Conservation (phyloP, 2,888 invertebrate species). For the Girardia tigrina region DNA sequence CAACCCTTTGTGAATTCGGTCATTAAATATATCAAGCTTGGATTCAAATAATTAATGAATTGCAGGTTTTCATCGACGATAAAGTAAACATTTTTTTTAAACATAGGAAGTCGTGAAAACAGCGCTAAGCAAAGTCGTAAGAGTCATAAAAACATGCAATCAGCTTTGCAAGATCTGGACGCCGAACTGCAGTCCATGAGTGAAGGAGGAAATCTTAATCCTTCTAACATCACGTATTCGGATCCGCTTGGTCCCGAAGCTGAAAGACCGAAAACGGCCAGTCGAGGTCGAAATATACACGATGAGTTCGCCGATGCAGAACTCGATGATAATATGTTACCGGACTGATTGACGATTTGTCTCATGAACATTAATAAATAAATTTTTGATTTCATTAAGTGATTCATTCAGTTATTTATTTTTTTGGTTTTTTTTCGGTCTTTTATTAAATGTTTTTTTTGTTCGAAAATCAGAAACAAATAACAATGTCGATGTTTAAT, state of each 20-base stretch:
- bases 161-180: conserved; percentile 21
- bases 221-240: conserved; percentile 42
- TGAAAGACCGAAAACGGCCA: conserved; percentile 52
- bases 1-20: neutral
- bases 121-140: conserved; percentile 1
- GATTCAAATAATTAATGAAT: neutral
- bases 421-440: too few species aligned
- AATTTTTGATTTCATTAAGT: neutral
- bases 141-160: neutral
- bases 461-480: too few species aligned
- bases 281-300: conserved; percentile 52
- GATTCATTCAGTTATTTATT: too few species aligned
- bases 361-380: neutral
- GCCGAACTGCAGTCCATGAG: neutral
- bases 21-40: neutral
- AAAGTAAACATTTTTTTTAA: neutral
- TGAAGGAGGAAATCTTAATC: neutral
- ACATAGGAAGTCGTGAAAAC: conserved; percentile 19
- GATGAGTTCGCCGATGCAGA: conserved; percentile 63
- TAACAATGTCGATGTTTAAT: too few species aligned
- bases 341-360: conserved; percentile 52
- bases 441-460: too few species aligned
- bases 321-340: conserved; percentile 62
- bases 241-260: conserved; percentile 52
- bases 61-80: neutral